Conservation (phyloP, 2,797 vertebrate species). For the Cuculus canorus region DNA sequence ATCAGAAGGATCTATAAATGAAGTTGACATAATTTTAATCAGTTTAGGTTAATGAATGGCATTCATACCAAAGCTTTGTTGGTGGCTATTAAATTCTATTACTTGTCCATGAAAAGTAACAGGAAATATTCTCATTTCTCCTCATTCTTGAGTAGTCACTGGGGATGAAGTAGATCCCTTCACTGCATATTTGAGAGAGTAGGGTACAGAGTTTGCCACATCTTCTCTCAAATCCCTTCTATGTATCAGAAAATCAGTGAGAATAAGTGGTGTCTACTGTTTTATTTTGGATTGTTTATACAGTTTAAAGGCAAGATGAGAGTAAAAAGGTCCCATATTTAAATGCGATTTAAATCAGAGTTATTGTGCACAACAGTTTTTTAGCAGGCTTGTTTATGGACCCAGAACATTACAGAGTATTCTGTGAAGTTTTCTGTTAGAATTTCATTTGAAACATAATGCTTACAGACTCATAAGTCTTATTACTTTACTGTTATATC, state of each 20-base stretch:
- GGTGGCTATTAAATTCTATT: neutral
- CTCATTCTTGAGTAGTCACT: neutral
- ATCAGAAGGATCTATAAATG: neutral
- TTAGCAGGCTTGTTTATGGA: neutral
- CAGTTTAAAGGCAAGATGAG: slow-evolving; percentile 2
- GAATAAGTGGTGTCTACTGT: neutral
- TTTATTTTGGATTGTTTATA: neutral
- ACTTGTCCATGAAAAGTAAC: neutral
- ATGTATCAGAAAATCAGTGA: neutral
- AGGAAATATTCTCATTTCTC: neutral
- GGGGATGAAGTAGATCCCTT: neutral
- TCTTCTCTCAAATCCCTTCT: neutral
- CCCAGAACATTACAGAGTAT: neutral
- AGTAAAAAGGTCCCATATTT: slow-evolving; percentile 15
- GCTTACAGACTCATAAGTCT: neutral
- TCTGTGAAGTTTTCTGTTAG: slow-evolving; percentile 4
- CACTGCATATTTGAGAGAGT: neutral
- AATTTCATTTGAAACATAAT: slow-evolving; percentile 1
- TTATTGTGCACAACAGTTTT: slow-evolving; percentile 15
- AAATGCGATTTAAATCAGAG: slow-evolving; percentile 20
- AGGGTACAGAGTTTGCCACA: neutral
- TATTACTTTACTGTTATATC: neutral
- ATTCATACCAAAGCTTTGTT: neutral
- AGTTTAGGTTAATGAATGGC: neutral
- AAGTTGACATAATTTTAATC: neutral